Percentiles rank a stretch among this genome's conserved stretches.
Conservation (phyloP, 1,140 invertebrate species). For the Drosophila pseudoobscura region DNA sequence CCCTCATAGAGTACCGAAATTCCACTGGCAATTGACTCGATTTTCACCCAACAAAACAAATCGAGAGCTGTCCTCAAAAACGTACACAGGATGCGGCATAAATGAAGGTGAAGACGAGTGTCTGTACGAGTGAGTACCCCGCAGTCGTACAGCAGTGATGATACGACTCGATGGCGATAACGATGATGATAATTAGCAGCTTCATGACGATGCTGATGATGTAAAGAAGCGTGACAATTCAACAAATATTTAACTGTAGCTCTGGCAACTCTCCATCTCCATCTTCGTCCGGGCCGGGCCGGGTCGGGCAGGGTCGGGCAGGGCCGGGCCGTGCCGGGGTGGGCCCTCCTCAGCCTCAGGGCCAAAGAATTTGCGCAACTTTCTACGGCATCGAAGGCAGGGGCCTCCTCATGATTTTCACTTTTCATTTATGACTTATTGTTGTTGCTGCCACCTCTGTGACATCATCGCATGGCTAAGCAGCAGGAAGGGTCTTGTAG, state of each 20-base stretch:
- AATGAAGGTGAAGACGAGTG: conserved; percentile 42
- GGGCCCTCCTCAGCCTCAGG: conserved; percentile 31
- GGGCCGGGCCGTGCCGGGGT: not conserved
- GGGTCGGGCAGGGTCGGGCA: no score
- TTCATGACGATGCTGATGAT: conserved; percentile 47
- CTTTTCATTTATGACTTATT: conserved; percentile 81
- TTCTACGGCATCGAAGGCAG: conserved; percentile 54
- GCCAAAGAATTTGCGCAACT: conserved; percentile 78
- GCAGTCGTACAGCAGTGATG: not conserved
- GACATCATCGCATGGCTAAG: conserved; percentile 60
- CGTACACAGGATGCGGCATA: conserved; percentile 70
- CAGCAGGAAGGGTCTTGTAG: conserved; percentile 15
- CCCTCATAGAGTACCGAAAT: conserved; percentile 11
- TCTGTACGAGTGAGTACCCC: no score
- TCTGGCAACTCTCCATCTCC: conserved; percentile 22
- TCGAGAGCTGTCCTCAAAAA: conserved; percentile 69
- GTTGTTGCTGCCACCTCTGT: conserved; percentile 41
- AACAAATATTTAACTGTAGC: conserved; percentile 72
- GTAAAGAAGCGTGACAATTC: conserved; percentile 78
- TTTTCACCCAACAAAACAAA: conserved; percentile 48
- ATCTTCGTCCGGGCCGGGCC: not conserved
- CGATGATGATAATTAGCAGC: conserved; percentile 45
- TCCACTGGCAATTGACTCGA: conserved; percentile 28
- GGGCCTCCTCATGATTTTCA: conserved; percentile 62
- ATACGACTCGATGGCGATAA: conserved; percentile 43